phyloP scores from a whole-genome alignment of 2,797 vertebrate species.

The Discoglossus pictus region DNA sequence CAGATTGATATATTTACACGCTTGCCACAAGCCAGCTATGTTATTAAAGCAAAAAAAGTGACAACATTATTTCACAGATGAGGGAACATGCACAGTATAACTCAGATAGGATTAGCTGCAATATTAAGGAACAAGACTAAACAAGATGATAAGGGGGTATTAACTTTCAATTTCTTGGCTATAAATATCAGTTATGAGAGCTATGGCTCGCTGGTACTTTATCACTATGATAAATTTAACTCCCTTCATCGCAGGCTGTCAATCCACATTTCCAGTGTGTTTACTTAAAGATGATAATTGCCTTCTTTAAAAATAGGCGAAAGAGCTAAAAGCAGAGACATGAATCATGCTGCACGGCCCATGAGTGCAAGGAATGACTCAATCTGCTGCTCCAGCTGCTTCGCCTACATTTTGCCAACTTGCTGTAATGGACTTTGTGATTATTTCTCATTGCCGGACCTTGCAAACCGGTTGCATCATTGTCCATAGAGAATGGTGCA shows the following conservation, averaged over 20 bases:
- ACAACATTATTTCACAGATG: slow-evolving; percentile 21
- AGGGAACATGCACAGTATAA: slow-evolving; percentile 1
- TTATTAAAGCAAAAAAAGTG: slow-evolving; percentile 15
- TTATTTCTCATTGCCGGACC: not conserved
- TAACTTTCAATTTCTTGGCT: slow-evolving; percentile 36
- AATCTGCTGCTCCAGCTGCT: slow-evolving; percentile 83
- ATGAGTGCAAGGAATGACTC: slow-evolving; percentile 82
- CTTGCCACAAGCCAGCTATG: not conserved
- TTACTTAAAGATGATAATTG: slow-evolving; percentile 65
- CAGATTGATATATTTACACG: too few species aligned
- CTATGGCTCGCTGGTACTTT: slow-evolving; percentile 16
- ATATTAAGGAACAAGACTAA: slow-evolving; percentile 42
- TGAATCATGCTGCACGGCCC: slow-evolving; percentile 81
- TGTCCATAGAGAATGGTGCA: not conserved
- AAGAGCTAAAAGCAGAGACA: slow-evolving; percentile 89
- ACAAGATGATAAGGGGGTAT: slow-evolving; percentile 37
- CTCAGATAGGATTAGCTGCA: slow-evolving; percentile 31
- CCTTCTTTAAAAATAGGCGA: slow-evolving; percentile 84
- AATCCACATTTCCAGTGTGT: slow-evolving; percentile 53
- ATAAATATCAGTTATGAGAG: slow-evolving; percentile 43
- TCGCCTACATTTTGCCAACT: slow-evolving; percentile 75
- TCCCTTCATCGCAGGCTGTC: slow-evolving; percentile 36
- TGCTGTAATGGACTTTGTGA: slow-evolving; percentile 81
- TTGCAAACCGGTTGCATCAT: slow-evolving; percentile 10
- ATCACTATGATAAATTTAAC: slow-evolving; percentile 43